A percentile compares a stretch with the other conserved stretches of the same genome.
Conservation (phyloP, 2,888 invertebrate genomes). For the Pimpla rufipes region DNA sequence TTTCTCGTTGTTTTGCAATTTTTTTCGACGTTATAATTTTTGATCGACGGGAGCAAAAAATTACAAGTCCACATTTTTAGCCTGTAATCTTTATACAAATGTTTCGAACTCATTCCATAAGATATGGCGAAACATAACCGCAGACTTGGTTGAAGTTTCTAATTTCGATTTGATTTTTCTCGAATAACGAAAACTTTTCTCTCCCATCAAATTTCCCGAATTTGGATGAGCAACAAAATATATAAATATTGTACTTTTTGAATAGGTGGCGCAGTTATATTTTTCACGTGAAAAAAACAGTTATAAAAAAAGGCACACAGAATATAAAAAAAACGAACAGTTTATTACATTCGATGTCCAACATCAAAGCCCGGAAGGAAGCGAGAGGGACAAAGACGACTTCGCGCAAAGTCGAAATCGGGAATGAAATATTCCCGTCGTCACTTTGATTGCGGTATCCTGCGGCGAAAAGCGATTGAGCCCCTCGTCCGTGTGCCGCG, state of each 20-base stretch:
- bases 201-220: too few species aligned
- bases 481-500: not conserved
- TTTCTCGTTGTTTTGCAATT: slow-evolving; percentile 23
- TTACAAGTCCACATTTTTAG: not conserved
- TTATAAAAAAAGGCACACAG: not conserved
- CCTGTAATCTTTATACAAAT: too few species aligned
- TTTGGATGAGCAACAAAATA: too few species aligned
- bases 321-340: not conserved
- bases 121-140: too few species aligned
- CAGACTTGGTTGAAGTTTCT: too few species aligned
- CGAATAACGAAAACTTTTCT: too few species aligned
- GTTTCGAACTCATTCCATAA: too few species aligned
- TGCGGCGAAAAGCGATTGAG: slow-evolving; percentile 24
- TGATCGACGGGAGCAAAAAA: not conserved
- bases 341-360: not conserved
- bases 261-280: too few species aligned
- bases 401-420: not conserved
- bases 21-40: not conserved
- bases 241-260: too few species aligned
- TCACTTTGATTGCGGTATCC: slow-evolving; percentile 42
- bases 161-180: too few species aligned
- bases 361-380: not conserved
- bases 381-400: not conserved
- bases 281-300: not conserved
- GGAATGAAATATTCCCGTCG: slow-evolving; percentile 4